phyloP scores from a whole-genome alignment of 1,140 invertebrate genomes.

The Halyomorpha halys region DNA sequence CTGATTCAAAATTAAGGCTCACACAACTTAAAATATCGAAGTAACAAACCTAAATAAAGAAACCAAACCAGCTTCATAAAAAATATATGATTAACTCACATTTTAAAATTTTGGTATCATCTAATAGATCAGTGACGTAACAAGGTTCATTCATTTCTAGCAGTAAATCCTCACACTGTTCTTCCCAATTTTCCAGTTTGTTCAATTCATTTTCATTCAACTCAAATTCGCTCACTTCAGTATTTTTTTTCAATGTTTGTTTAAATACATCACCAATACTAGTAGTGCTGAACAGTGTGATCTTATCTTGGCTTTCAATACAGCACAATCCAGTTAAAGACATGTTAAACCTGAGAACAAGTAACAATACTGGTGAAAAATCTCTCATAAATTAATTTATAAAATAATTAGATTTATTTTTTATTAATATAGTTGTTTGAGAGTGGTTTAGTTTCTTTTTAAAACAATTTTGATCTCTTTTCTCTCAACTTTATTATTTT shows the following conservation, averaged over 20 bases:
- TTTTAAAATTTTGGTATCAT: background rate
- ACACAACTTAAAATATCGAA: background rate
- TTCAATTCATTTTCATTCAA: background rate
- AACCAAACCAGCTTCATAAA: too few species aligned
- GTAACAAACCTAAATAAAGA: too few species aligned
- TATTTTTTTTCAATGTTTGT: background rate
- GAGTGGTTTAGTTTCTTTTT: too few species aligned
- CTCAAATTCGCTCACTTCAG: background rate
- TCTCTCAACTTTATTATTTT: too few species aligned
- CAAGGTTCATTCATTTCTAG: background rate
- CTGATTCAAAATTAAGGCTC: too few species aligned
- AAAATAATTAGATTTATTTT: too few species aligned
- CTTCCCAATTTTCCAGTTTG: background rate
- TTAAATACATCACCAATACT: slow-evolving; percentile 5
- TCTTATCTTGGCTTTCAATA: background rate
- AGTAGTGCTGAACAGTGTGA: background rate
- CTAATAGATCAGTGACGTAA: background rate
- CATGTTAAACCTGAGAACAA: background rate
- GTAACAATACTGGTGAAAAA: background rate
- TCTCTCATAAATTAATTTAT: too few species aligned
- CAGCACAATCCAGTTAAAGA: background rate
- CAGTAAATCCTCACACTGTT: background rate
- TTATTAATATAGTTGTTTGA: too few species aligned
- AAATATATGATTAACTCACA: background rate
- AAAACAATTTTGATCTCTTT: too few species aligned